These are phyloP conservation scores for Rhinichthys osculus DNA, from an alignment of 2,797 vertebrate genomes.

Conservation along the genomic window DNA sequence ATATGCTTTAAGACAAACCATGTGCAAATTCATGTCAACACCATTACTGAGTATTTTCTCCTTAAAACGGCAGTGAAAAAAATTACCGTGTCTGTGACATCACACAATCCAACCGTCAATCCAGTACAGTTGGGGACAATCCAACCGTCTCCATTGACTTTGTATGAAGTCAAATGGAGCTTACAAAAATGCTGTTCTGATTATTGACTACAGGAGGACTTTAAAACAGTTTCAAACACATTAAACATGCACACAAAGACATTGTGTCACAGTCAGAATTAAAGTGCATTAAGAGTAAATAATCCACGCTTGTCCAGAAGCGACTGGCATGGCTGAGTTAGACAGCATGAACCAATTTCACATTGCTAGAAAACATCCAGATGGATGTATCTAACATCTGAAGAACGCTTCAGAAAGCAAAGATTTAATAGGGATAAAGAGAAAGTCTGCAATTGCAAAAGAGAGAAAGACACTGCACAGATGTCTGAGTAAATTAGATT, in stretches of 20 bases:
- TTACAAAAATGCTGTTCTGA: too few species aligned
- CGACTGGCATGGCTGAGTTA: not conserved
- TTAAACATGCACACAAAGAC: not conserved
- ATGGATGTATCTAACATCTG: not conserved
- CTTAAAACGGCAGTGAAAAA: too few species aligned
- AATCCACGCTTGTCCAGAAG: not conserved
- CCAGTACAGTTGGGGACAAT: too few species aligned
- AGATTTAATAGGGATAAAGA: not conserved
- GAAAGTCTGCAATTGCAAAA: not conserved
- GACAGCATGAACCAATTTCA: not conserved
- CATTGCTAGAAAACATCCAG: not conserved
- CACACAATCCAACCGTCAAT: too few species aligned
- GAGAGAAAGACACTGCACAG: not conserved
- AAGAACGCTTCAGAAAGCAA: not conserved
- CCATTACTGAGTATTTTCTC: too few species aligned
- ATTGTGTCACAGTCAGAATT: not conserved
- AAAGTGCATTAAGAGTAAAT: not conserved
- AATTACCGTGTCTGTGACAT: too few species aligned
- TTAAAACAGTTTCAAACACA: not conserved
- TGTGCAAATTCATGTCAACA: too few species aligned
- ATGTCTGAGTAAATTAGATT: not conserved
- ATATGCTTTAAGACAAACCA: too few species aligned
- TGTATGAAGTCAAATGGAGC: too few species aligned
- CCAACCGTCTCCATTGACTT: too few species aligned
- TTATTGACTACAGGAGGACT: not conserved